Conservation (phyloP, 2,797 vertebrate species). For the Pangasius djambal region DNA sequence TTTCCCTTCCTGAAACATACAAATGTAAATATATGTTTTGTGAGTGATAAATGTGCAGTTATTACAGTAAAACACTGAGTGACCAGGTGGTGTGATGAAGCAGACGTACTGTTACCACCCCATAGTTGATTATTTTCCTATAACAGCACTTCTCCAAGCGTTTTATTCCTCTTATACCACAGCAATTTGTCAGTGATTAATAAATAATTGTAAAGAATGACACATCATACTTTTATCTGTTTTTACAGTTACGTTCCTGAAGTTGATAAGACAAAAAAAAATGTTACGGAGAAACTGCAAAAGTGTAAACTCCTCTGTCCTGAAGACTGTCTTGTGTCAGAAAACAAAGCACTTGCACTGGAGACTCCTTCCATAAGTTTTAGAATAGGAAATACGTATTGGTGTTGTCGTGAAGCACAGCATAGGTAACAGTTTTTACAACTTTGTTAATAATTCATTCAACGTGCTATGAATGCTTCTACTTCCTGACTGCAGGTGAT, state of each 20-base stretch:
- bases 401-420: neutral
- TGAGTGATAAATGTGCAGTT: neutral
- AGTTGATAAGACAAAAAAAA: neutral
- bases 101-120: no score
- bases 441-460: neutral
- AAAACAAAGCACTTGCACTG: neutral
- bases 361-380: neutral
- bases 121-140: neutral
- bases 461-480: neutral
- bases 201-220: neutral
- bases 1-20: neutral
- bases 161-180: neutral
- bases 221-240: neutral
- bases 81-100: no score
- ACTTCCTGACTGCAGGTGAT: slow-evolving; percentile 80
- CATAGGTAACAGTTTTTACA: neutral
- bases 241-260: neutral
- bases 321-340: no score
- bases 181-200: neutral
- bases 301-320: no score
- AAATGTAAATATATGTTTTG: neutral
- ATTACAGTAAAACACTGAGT: neutral
- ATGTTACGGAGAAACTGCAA: no score
- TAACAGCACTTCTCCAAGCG: neutral
- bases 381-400: neutral